phyloP scores from a whole-genome alignment of 2,888 invertebrate genomes.

The Mythimna loreyi region DNA sequence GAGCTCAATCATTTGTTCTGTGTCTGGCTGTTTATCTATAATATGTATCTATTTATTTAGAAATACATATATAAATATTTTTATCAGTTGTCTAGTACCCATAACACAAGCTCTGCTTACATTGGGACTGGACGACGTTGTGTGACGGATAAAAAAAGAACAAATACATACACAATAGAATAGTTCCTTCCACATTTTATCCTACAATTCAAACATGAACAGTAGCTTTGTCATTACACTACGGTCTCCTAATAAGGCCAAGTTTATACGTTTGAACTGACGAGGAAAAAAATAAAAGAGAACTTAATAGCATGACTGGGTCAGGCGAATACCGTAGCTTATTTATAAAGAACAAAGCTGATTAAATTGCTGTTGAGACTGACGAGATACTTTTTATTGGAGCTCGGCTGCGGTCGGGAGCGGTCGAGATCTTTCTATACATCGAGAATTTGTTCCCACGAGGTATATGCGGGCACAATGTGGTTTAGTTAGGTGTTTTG shows the following conservation, averaged over 20 bases:
- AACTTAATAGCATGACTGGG: constrained; percentile 70
- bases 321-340: constrained; percentile 72
- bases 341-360: constrained; percentile 82
- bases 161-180: constrained; percentile 37
- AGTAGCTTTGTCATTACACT: constrained; percentile 41
- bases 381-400: constrained; percentile 75
- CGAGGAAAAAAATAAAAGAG: constrained; percentile 62
- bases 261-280: constrained; percentile 63
- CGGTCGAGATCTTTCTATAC: constrained; percentile 60
- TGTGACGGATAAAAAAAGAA: too few species aligned
- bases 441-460: constrained; percentile 60
- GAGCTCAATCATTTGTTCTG: too few species aligned
- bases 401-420: constrained; percentile 60
- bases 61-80: too few species aligned
- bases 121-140: too few species aligned
- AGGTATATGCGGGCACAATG: constrained; percentile 61
- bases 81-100: too few species aligned
- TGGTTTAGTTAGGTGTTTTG: constrained; percentile 59
- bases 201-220: constrained; percentile 41
- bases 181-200: constrained; percentile 23
- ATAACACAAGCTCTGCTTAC: too few species aligned
- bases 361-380: constrained; percentile 81
- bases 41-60: too few species aligned
- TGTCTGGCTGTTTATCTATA: too few species aligned
- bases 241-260: constrained; percentile 57